phyloP scores from a whole-genome alignment of 2,888 invertebrate genomes.

The Synanthedon myopaeformis region DNA sequence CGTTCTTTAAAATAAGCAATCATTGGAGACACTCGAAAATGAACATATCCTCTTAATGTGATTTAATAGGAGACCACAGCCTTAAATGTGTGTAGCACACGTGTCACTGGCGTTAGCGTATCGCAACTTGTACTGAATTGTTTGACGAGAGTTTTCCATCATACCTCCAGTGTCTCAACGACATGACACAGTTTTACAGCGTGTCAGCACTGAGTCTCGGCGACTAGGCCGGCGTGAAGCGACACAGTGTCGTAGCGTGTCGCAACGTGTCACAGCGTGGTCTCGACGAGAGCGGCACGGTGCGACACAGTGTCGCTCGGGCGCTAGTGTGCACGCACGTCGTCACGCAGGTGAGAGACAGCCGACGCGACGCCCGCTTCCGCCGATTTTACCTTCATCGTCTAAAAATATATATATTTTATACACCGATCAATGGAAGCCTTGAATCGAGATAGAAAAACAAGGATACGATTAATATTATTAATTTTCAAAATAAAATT shows the following conservation, averaged over 20 bases:
- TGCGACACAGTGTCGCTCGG: constrained; percentile 1
- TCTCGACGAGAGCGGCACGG: constrained; percentile 2
- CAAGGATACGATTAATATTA: not conserved
- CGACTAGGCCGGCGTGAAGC: not conserved
- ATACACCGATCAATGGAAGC: too few relatives aligned
- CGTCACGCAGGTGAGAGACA: constrained; percentile 75
- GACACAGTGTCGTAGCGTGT: not conserved
- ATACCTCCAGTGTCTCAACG: not conserved
- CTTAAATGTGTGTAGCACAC: too few relatives aligned
- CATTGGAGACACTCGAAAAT: too few relatives aligned
- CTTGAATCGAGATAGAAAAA: not conserved
- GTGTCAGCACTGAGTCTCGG: constrained; percentile 4
- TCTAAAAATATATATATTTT: constrained; percentile 28
- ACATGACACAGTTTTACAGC: constrained; percentile 3
- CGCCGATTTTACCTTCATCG: constrained; percentile 72
- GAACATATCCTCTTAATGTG: too few relatives aligned
- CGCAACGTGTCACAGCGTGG: constrained; percentile 7
- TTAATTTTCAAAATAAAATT: not conserved
- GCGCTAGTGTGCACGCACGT: constrained; percentile 45
- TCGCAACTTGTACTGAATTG: too few relatives aligned
- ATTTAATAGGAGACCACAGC: too few relatives aligned
- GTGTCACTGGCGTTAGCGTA: too few relatives aligned
- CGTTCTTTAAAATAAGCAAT: too few relatives aligned
- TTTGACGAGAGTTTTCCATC: too few relatives aligned
- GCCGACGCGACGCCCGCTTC: constrained; percentile 73